These are phyloP conservation scores for Zhuqinia jingwanae DNA, from an alignment of 2,888 invertebrate species.

Conservation along the genomic window DNA sequence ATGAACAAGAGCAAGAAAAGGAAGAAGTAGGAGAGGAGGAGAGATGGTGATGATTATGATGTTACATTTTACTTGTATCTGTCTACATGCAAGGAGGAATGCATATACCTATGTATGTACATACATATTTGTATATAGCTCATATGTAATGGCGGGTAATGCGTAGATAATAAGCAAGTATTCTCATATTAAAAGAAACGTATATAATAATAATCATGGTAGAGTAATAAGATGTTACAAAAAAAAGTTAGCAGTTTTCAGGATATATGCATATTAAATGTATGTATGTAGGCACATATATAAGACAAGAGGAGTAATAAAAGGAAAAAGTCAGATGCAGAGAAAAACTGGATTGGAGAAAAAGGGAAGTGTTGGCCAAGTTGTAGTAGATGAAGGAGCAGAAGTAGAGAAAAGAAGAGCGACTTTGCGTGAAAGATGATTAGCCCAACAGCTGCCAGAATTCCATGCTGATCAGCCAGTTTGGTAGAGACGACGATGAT, in stretches of 20 bases:
- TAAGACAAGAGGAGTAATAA: conserved; percentile 49
- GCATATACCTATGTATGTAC: too few species aligned
- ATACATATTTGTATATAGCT: too few species aligned
- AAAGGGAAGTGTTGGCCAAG: conserved; percentile 1
- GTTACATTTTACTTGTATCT: background rate
- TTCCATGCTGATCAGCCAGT: conserved; percentile 50
- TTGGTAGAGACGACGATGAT: background rate
- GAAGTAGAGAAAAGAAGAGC: conserved; percentile 36
- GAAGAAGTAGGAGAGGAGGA: too few species aligned
- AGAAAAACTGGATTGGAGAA: conserved; percentile 39
- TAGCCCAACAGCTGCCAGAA: conserved; percentile 71
- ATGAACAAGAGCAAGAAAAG: too few species aligned
- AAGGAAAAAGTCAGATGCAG: conserved; percentile 57
- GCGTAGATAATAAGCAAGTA: conserved; percentile 26
- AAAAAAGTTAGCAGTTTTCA: conserved; percentile 8
- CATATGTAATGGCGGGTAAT: background rate
- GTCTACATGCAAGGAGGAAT: background rate
- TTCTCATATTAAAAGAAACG: too few species aligned
- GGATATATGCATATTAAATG: background rate
- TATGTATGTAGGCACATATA: conserved; percentile 8
- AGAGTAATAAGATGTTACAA: background rate
- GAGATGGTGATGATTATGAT: conserved; percentile 1
- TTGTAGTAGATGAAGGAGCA: background rate
- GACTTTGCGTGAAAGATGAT: conserved; percentile 71
- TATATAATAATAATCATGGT: conserved; percentile 6